Conservation (phyloP, 2,113 vertebrate genomes). For the Clupea harengus region DNA sequence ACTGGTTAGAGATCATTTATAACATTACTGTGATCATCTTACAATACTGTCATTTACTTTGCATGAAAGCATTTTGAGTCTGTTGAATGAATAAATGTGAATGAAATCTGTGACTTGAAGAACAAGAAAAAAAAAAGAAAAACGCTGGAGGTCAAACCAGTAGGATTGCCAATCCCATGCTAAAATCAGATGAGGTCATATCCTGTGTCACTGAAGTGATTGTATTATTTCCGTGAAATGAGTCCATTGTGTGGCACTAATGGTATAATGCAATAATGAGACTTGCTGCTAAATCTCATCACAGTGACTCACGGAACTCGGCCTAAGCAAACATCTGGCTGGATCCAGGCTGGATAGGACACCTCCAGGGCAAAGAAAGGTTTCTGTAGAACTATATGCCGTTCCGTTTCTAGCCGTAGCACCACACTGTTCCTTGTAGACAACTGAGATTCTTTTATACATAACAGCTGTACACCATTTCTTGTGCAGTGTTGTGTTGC, state of each 20-base stretch:
- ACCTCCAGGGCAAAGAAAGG: no score
- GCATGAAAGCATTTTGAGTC: not conserved
- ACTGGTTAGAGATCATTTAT: no score
- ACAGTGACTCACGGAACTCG: not conserved
- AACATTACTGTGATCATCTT: not conserved
- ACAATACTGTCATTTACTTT: not conserved
- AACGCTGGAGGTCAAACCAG: not conserved
- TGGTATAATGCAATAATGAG: conserved; percentile 46
- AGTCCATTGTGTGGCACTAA: conserved; percentile 42
- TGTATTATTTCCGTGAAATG: conserved; percentile 24
- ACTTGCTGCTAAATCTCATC: conserved; percentile 41
- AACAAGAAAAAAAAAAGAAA: not conserved
- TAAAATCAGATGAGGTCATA: not conserved
- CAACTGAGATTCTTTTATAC: no score
- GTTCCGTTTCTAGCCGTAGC: no score
- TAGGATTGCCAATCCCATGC: not conserved
- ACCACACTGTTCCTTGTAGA: no score
- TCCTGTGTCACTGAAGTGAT: not conserved
- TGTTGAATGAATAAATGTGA: not conserved
- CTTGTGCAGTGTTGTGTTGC: no score
- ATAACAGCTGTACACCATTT: no score
- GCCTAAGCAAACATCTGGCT: not conserved
- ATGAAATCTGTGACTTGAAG: not conserved
- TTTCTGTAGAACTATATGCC: no score
- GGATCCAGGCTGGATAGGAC: not conserved